A percentile compares a stretch with the other conserved stretches of the same genome.
Evolutionary conservation across 2,797 vertebrate species (phyloP).

Genomic region (Hypotaenidia philippensis): DNA sequence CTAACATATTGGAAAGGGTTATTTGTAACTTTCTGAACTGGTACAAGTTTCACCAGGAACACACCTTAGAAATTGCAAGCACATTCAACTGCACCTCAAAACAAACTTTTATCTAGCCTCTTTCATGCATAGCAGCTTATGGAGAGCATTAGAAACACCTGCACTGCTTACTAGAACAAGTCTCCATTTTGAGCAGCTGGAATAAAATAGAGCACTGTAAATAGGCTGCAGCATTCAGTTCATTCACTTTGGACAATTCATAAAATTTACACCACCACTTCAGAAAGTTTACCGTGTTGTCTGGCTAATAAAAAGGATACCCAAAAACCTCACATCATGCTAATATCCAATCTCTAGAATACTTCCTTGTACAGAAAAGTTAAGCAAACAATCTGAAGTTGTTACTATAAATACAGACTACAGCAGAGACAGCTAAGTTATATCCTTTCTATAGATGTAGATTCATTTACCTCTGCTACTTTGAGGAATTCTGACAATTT

Average conservation of each 20-base stretch:
- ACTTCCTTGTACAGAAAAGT: neutral
- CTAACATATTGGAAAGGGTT: neutral
- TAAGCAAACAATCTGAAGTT: neutral
- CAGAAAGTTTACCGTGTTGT: neutral
- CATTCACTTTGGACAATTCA: neutral
- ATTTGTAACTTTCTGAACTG: constrained; percentile 33
- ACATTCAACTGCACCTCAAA: neutral
- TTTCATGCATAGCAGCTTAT: neutral
- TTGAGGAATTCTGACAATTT: constrained; percentile 94
- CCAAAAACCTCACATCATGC: neutral
- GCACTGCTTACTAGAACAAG: neutral
- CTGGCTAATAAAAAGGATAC: neutral
- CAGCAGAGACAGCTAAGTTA: constrained; percentile 50
- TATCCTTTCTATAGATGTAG: neutral
- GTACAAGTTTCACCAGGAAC: neutral
- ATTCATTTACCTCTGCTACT: constrained; percentile 91
- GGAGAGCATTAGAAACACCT: neutral
- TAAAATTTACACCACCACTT: neutral
- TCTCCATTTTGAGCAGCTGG: neutral
- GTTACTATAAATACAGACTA: neutral
- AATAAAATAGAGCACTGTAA: neutral
- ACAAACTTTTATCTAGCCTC: neutral
- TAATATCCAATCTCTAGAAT: neutral
- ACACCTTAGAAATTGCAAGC: neutral
- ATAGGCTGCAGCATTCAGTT: neutral